phyloP scores from a whole-genome alignment of 1,140 invertebrate species.

The Megalopta genalis region DNA sequence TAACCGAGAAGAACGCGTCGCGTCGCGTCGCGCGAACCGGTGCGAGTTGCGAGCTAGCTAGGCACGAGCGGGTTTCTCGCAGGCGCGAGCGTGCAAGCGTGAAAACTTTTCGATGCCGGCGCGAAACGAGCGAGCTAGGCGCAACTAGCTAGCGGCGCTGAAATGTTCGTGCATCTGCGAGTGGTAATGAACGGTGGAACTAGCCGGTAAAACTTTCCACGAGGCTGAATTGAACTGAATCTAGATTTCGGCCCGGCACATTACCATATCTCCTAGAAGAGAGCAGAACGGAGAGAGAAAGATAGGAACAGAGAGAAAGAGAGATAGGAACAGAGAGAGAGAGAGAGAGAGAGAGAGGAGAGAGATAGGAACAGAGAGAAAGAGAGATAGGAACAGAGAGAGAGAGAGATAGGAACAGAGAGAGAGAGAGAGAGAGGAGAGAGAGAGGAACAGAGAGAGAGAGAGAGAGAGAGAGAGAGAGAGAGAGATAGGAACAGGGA shows the following conservation, averaged over 20 bases:
- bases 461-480: not conserved
- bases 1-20: not conserved
- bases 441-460: not conserved
- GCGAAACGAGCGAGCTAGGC: no score
- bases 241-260: constrained; percentile 46
- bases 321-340: not conserved
- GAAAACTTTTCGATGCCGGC: constrained; percentile 32
- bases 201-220: constrained; percentile 47
- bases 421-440: no score
- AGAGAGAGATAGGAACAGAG: no score
- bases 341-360: not conserved
- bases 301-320: no score
- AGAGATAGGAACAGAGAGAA: no score
- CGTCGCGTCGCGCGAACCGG: no score
- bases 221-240: constrained; percentile 45
- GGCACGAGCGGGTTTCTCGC: not conserved
- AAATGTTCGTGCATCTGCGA: constrained; percentile 47
- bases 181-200: constrained; percentile 49
- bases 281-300: not conserved
- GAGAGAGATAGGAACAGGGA: not conserved
- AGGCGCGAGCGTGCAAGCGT: no score
- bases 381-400: no score
- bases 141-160: not conserved
- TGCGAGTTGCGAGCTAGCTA: no score
- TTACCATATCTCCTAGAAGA: constrained; percentile 45